Base-by-base conservation (phyloP, 2,113 vertebrate genomes). In the Megaceryle maxima region DNA sequence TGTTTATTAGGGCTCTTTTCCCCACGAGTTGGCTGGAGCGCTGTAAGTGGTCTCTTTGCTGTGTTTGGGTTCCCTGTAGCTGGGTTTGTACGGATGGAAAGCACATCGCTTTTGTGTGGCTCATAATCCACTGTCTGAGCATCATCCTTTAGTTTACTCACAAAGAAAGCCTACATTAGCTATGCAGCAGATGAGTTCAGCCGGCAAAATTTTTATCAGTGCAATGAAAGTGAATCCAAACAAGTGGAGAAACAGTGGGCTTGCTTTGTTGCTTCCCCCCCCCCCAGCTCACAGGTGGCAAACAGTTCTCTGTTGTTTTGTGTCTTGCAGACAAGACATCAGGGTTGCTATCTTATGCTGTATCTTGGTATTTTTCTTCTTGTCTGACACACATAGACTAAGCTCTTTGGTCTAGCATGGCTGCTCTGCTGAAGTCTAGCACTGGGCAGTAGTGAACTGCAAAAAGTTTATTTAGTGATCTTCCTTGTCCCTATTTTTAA, bases 91-190 rank as follows among this genome's bases (percentile, higher is more conserved):
- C 0, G 53, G 44, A 72, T 57, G 92, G 76, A 43, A 59, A 86
- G 83, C 80, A 12, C 83, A 24, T 62, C 1, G n/a, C 20, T 68
- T 63, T 90, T 90, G 87, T 81, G 72, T 90, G 89, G 46, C 83
- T 93, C 28, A 0, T 85, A 87, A 87, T 88, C 83, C 86, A 6
- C 6, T 48, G 92, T 68, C 59, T 76, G 75, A 78, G 70, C 87
- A 29, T 81, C 39, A 0, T 72, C 74, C 93, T 77, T 35, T 14
- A 13, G 63, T 87, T 73, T 43, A 18, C 70, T 91, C 13, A 5
- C 69, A 22, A 59, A 70, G 59, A 48, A 80, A 88, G 69, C 33
- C 13, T 15, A 6, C 1, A 1, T 64, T 46, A 44, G 76, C 75
- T 6, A 4, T 11, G 66, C 64, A 3, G 39, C 33, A 12, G 25